Evolutionary conservation across 2,888 invertebrate genomes (phyloP).

Genomic region (Papilio protenor): DNA sequence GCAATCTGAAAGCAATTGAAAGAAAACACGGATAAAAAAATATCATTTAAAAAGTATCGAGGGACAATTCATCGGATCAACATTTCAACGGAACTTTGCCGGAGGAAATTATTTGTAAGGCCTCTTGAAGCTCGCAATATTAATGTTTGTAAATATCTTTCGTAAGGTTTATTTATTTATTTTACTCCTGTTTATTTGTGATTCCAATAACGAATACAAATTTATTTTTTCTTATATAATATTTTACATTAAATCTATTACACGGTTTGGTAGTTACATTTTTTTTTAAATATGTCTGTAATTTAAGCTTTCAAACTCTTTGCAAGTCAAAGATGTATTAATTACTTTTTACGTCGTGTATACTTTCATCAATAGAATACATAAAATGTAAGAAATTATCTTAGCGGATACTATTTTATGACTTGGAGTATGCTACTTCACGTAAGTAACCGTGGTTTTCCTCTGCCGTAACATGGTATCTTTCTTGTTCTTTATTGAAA

Average conservation of each 20-base stretch:
- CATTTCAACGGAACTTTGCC: constrained; percentile 10
- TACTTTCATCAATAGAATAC: too few species aligned
- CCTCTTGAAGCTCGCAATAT: constrained; percentile 9
- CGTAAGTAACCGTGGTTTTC: too few species aligned
- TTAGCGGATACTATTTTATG: too few species aligned
- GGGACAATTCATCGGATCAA: constrained; percentile 29
- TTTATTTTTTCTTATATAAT: neutral
- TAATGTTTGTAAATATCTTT: constrained; percentile 5
- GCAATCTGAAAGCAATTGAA: constrained; percentile 19
- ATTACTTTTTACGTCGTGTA: too few species aligned
- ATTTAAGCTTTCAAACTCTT: neutral
- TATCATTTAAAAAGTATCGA: constrained; percentile 21
- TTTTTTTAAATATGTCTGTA: neutral
- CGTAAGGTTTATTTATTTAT: constrained; percentile 1
- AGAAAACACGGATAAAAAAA: constrained; percentile 17
- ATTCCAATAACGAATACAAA: neutral
- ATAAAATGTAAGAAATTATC: too few species aligned
- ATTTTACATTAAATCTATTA: neutral
- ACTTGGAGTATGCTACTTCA: too few species aligned
- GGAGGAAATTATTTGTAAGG: constrained; percentile 14
- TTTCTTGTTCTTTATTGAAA: too few species aligned
- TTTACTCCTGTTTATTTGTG: constrained; percentile 11
- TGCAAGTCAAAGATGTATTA: neutral
- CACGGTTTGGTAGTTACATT: neutral
- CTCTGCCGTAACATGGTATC: too few species aligned